Evolutionary conservation across 2,888 invertebrate species (phyloP), one percentile per base, ranked within the genome.

Genomic region (Blastobasis lacticolella): DNA sequence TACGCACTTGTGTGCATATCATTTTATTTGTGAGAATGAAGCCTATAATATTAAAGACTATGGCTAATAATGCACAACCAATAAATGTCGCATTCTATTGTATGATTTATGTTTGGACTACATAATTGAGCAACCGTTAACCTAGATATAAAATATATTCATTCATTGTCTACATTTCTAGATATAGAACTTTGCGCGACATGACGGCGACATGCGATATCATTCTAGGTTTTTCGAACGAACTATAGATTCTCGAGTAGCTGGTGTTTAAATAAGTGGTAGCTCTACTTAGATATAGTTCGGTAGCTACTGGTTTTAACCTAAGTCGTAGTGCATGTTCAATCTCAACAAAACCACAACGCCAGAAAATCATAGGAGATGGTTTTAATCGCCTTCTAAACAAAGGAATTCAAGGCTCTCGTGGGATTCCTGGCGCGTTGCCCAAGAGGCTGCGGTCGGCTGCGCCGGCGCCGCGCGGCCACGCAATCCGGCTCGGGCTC

Each of bases 351-450:
- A 71, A 47, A 38, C 38, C 9, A 58, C 57, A 63, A 67, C 64
- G 71, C 63, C 64, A 64, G 57, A 67, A 60, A 61, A 52, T 64
- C 60, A 62, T 64, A 59, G 66, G 61, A 64, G 69, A 70, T 71
- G 70, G 67, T 72, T 71, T 73, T 74, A 70, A 68, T 62, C 56
- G 53, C 54, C 53, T 62, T 64, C 60, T 63, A 70, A 74, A 78
- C 76, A 79, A 78, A 79, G 75, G 73, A 64, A 68, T 70, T 69
- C 73, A 80, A 79, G 78, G 78, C 69, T 71, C 63, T 73, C 67
- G 67, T 67, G 68, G 67, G 73, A 75, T 75, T 74, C 71, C 63
- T 66, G 61, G 67, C 57, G 66, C 63, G 65, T 80, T 78, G 71
- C 79, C 64, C 67, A 79, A 76, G 73, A 66, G 55, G 55, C 65